Evolutionary conservation across 2,888 invertebrate species (phyloP), one percentile per base, ranked within the genome.

Genomic region (Scaptomyza parva): DNA sequence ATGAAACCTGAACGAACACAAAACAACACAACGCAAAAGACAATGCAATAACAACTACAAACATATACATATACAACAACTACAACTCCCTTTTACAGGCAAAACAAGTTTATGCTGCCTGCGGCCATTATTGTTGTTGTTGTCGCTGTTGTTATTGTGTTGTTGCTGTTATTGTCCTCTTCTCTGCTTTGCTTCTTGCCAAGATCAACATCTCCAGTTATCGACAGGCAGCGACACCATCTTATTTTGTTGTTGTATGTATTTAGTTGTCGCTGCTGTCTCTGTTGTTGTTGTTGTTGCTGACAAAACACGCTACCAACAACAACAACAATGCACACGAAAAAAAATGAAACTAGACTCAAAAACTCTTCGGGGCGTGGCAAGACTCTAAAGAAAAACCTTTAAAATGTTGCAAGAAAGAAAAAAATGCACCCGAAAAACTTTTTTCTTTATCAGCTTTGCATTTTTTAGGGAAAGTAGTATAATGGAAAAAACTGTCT

Each of bases 121-220:
- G 70, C 70, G 71, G 78, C 66, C 74, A 70, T 76, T 68, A 66
- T 70, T 62, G 63, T 50, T 66, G 65, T 50, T 63, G 65, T 60
- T 54, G n/a, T n/a, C n/a, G n/a, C n/a, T n/a, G n/a, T n/a, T n/a
- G n/a, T n/a, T n/a, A n/a, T n/a, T n/a, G n/a, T 66, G 65, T 50
- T 63, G 65, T 60, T 54, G 61, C 39, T 51, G 62, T 54, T 66
- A 62, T 51, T 59, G 62, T 72, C 68, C 78, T 83, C 82, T 85
- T 61, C 68, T 61, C 48, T 60, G 48, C 58, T 81, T 78, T 82
- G 76, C 79, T 78, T 83, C 61, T 63, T 61, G 88, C 79, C 83
- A 86, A 82, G 82, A 82, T 82, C 82, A 82, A 82, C 82, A 82
- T 82, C 88, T 82, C 82, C 69, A 86, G 88, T 83, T 88, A 82